Base-by-base conservation (phyloP, 2,888 invertebrate genomes). In the Parnassius apollo region DNA sequence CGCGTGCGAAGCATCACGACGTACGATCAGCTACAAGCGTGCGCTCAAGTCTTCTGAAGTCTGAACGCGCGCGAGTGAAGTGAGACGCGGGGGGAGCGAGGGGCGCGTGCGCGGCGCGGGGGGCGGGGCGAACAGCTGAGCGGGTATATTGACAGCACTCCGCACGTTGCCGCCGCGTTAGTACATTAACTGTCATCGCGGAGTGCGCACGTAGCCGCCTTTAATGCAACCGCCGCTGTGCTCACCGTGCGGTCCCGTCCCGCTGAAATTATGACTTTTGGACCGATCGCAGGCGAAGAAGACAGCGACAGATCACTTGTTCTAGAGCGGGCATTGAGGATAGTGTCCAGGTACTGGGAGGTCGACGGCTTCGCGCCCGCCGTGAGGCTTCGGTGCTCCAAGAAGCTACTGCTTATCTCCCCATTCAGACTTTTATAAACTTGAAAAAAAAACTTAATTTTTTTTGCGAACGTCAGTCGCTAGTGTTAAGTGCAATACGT, bases 101-200 rank as follows among this genome's bases (percentile, higher is more conserved):
- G 76, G 75, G 82, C 77, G 72, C 72, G 53, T 35, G 55, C 45
- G 72, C 73, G 70, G 77, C 68, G 78, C 73, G 82, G 78, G 76
- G 77, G 66, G 79, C 74, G 82, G 79, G 80, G 81, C 78, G 85
- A 93, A 93, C 93, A 93, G 93, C 93, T 93, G 93, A 93, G 92
- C 88, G 88, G 83, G 88, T 91, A 93, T 93, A 93, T 93, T 93
- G 93, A 91, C 91, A 91, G 86, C 84, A 81, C 79, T 78, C 74
- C 68, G 90, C 93, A 92, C 88, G 87, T 87, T 89, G 85, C 87
- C 88, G 77, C 75, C 79, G 78, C 78, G 91, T 90, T 92, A 94
- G 94, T 94, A 91, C 90, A 90, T 89, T 88, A 87, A 85, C 87
- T 82, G 87, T 81, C 82, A 77, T 69, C 82, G 83, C 86, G 86